Base-by-base conservation (phyloP, 53 echinoderm and acorn worm species). In the Paracentrotus lividus region DNA sequence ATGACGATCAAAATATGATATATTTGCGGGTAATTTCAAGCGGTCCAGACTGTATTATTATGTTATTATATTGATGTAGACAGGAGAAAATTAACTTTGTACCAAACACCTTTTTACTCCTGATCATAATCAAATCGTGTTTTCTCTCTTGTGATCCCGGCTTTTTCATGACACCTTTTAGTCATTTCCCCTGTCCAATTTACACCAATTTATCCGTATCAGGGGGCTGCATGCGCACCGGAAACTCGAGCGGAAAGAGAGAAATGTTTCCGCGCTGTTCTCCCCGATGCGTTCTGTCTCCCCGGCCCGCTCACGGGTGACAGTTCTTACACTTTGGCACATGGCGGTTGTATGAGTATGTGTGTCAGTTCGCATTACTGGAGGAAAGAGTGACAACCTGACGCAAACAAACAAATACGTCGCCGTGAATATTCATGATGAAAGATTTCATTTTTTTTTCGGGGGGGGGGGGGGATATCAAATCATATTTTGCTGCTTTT, bases 181-280 rank as follows among this genome's bases (percentile, higher is more conserved):
- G 90, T 90, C 90, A 90, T 90, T 90, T 90, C 90, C 90, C 66
- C 67, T 32, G 64, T 40, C 90, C 90, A 90, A 90, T 90, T n/a
- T 65, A 90, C 15, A 32, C 42, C 90, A 90, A 90, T 90, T 64
- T 90, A 42, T 36, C 40, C 26, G 16, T 65, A 64, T 90, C 90
- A 45, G 90, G 31, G 64, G 23, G 90, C 64, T 44, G 40, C 49
- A 49, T 24, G 47, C 47, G 42, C 31, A 31, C 67, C 61, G 90
- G 90, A 90, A 90, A 67, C 49, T 31, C 40, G 16, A 51, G 66
- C 90, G 90, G 90, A 90, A 90, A 90, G 64, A 67, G 42, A 90
- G 64, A 90, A 90, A 90, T 88, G 56, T 88, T 88, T 88, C 54
- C 29, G 47, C 85, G 85, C 29, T 85, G 85, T 27, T 49, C 49